A percentile compares a stretch with the other conserved stretches of the same genome.
phyloP scores from a whole-genome alignment of 2,888 invertebrate genomes.

The Stenolophus ochropezus region DNA sequence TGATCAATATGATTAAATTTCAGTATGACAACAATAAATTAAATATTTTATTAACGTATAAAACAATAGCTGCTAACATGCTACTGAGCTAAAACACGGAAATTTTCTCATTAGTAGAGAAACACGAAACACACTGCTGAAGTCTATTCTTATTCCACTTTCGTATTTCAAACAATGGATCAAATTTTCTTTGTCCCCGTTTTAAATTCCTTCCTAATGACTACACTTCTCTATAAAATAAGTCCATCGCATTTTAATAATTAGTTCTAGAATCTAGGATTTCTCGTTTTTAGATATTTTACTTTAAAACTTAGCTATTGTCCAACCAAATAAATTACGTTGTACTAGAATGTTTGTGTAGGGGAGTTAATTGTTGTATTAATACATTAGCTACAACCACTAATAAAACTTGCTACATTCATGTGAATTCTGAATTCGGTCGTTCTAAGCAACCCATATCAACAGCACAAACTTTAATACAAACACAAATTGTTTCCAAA shows the following conservation, averaged over 20 bases:
- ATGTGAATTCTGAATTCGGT: too few relatives aligned
- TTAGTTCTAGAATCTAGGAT: not conserved
- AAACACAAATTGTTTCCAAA: too few relatives aligned
- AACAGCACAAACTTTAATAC: too few relatives aligned
- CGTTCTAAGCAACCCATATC: too few relatives aligned
- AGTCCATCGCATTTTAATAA: not conserved
- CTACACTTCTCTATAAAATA: not conserved
- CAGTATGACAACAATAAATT: too few relatives aligned
- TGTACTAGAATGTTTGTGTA: not conserved
- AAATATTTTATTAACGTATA: not conserved
- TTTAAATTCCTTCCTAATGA: not conserved
- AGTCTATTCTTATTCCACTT: not conserved
- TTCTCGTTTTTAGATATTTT: not conserved
- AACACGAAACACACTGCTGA: not conserved
- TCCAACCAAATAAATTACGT: not conserved
- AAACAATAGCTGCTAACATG: not conserved
- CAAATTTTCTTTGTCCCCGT: not conserved
- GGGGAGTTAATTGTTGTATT: too few relatives aligned
- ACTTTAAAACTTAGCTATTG: not conserved
- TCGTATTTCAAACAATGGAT: not conserved
- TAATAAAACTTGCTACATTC: too few relatives aligned
- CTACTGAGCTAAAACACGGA: not conserved
- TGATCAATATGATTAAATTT: too few relatives aligned
- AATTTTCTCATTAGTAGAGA: not conserved
- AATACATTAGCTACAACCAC: too few relatives aligned